Base-by-base conservation (phyloP, 2,888 invertebrate genomes). In the Scrobipalpa costella region DNA sequence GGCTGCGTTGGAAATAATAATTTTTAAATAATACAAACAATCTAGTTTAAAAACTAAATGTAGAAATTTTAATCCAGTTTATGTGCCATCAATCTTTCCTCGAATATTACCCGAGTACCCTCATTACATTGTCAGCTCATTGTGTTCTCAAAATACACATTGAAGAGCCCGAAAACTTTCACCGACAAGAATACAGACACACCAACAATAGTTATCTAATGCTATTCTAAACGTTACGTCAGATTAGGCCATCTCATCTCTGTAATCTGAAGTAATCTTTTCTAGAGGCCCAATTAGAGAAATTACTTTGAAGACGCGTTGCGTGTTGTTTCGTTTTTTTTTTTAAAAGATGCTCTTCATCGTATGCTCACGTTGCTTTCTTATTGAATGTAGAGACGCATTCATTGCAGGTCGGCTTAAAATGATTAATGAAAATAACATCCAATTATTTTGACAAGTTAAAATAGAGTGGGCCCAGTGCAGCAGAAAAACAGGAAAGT, bases 151-250 rank as follows among this genome's bases (percentile, higher is more conserved):
- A 60, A 66, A 68, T 49, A 61, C 57, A 69, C 63, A 65, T 68
- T 70, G 71, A 70, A 47, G 64, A 67, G 66, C 70, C 71, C 68
- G 70, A 72, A 68, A 75, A 82, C 83, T 83, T 83, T 84, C 83
- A 79, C 83, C 77, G 67, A 21, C 44, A 15, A 69, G 64, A 67
- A 66, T 27, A 27, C 63, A 58, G 62, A 61, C 61, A 64, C 69
- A 77, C 49, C 21, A 13, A 61, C 61, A 52, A 61, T 61, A 66
- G 77, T 84, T 85, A 83, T 80, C 82, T 85, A 84, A 85, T 81
- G 73, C 73, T 71, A 72, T 75, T 75, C 73, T 73, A 71, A 71
- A 66, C 64, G 74, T 84, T 84, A 78, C 84, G 72, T 82, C 76
- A 83, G 70, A 57, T 68, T 67, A 64, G 64, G 64, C 67, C 69